Evolutionary conservation across 2,113 vertebrate genomes (phyloP), one percentile per base, ranked within the genome.

Genomic region (Atherinomorus stipes): DNA sequence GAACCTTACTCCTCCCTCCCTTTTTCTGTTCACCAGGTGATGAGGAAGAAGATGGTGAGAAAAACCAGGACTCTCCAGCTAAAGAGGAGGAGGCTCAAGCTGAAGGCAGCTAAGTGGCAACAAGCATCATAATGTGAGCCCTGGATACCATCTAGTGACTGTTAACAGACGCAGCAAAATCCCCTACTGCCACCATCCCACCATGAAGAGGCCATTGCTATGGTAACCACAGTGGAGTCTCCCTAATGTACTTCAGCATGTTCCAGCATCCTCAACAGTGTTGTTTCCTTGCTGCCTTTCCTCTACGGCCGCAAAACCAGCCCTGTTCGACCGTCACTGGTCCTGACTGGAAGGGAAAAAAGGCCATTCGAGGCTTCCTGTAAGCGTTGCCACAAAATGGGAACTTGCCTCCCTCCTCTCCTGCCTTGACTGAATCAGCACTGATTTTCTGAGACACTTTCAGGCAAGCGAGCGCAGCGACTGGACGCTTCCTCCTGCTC

Each of bases 21-120:
- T 34, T 21, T 7, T 69, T 51, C 49, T 73, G 38, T 79, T 11
- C 59, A 11, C 67, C 57, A 90, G 87, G 60, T n/a, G 86, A 76
- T 28, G 81, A 87, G 42, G 84, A 62, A 71, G 83, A 71, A 53
- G 80, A 84, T 4, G 0, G 64, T 11, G 71, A 84, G 53, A 84
- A 85, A 45, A 83, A 26, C 31, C 72, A 64, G 63, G 68, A 74
- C 34, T 74, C 81, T 67, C 19, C 86, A 58, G 3, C 75, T 19
- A 84, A 89, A 83, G 85, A 89, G 45, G 76, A 90, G 57, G 76
- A 79, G 66, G 60, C 47, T 71, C 64, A 84, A 77, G 74, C 59
- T 47, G 76, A 76, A 22, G 63, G 66, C 56, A 83, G 60, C 74
- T 89, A 75, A 89, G 45, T 15, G 58, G 26, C 54, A 65, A 5